Evolutionary conservation across 2,888 invertebrate species (phyloP).

Genomic region (Synergus gifuensis): DNA sequence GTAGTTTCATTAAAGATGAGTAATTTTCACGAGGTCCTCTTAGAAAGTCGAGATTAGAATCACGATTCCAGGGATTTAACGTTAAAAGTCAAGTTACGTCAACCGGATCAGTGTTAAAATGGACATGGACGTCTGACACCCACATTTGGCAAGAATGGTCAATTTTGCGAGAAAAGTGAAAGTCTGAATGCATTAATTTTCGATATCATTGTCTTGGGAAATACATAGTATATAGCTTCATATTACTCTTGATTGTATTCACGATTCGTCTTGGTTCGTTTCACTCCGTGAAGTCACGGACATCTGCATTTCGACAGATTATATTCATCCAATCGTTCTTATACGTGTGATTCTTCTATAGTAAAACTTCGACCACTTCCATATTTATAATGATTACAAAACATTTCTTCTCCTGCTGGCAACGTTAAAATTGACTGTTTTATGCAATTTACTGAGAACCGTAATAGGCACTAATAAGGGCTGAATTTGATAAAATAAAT

Average conservation of each 20-base stretch:
- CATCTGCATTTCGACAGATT: constrained; percentile 10
- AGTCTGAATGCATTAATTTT: constrained; percentile 17
- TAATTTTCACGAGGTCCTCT: background rate
- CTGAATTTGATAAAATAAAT: background rate
- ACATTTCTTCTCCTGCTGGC: background rate
- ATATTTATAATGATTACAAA: background rate
- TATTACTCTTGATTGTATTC: background rate
- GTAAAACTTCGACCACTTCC: background rate
- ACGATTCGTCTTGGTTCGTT: constrained; percentile 1
- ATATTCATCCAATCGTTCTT: background rate
- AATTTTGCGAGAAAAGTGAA: constrained; percentile 9
- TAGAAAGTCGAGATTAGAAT: background rate
- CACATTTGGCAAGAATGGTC: background rate
- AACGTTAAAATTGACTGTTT: background rate
- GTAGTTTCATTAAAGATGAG: constrained; percentile 6
- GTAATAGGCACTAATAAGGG: background rate
- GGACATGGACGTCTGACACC: background rate
- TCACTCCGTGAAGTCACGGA: constrained; percentile 10
- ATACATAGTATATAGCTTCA: background rate
- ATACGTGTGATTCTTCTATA: background rate
- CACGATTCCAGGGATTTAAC: background rate
- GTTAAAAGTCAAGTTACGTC: background rate
- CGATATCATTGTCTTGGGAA: constrained; percentile 15
- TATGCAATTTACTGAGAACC: constrained; percentile 1
- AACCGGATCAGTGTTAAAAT: background rate